phyloP scores from a whole-genome alignment of 2,888 invertebrate species.

The Aspidiotus destructor region DNA sequence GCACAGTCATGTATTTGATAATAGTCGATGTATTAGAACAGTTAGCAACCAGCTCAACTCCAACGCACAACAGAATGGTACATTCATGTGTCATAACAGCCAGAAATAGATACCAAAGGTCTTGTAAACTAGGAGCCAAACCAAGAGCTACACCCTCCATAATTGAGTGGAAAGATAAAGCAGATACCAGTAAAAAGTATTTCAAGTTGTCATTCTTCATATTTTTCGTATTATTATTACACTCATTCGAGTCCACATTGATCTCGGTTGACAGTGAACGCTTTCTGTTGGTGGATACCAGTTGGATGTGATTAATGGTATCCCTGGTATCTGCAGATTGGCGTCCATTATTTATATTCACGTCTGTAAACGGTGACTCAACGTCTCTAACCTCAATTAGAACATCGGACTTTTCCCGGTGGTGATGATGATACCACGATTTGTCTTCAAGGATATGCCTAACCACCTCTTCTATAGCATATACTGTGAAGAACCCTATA shows the following conservation, averaged over 20 bases:
- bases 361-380: constrained; percentile 3
- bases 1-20: constrained; percentile 44
- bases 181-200: constrained; percentile 43
- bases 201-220: constrained; percentile 31
- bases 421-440: not conserved
- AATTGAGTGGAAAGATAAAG: constrained; percentile 48
- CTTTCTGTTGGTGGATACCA: constrained; percentile 4
- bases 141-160: constrained; percentile 50
- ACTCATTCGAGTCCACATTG: constrained; percentile 30
- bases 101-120: constrained; percentile 48
- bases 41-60: constrained; percentile 46
- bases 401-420: constrained; percentile 11
- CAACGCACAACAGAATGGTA: constrained; percentile 48
- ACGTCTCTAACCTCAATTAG: constrained; percentile 10
- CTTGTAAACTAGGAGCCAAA: constrained; percentile 43
- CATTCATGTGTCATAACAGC: constrained; percentile 48
- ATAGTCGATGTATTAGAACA: constrained; percentile 43
- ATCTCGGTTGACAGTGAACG: constrained; percentile 19
- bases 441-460: constrained; percentile 21
- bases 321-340: not conserved
- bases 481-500: constrained; percentile 48
- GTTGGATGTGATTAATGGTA: not conserved
- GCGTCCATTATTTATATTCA: not conserved
- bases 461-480: constrained; percentile 48
- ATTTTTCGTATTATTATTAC: constrained; percentile 34